Base-by-base conservation (phyloP, 64 coral and sea anemone genomes). In the Hydrozoanthus tunicans region DNA sequence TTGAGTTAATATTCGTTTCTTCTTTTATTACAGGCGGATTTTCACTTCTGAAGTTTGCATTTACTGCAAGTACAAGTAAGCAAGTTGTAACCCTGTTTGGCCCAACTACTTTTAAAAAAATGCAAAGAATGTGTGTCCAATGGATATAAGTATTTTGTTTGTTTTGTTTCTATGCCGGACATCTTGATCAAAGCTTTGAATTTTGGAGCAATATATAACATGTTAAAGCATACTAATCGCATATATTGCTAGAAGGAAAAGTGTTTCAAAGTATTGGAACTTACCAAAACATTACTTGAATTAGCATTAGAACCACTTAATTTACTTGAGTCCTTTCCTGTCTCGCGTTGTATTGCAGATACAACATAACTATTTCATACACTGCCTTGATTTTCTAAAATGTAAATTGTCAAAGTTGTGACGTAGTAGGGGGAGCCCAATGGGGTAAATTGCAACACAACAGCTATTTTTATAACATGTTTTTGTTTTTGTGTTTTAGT, bases 41-140 rank as follows among this genome's bases (percentile, higher is more conserved):
- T 43, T 43, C 32, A 43, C 32, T 43, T 43, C 32, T 43, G 32
- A 43, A 43, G 2, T 43, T 43, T 43, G 32, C 32, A 43, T 43
- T 43, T 43, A 43, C 32, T 43, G 32, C 32, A 43, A 43, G 32
- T 43, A 43, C 32, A 43, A 43, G 32, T 43, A 43, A 43, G 32
- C 32, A 43, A 43, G 32, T 78, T 27, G 53, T 78, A 27, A 78
- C 76, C 51, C 76, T 78, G n/a, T 3, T 17, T 78, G 76, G 76
- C 76, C 51, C 32, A 78, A 78, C 51, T 17, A 51, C 76, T 78
- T 78, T 78, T 66, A 66, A 67, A 67, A 67, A 67, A 67, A 67
- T 67, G 64, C 7, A 5, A 67, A 10, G 64, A 67, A 67, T 67
- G 64, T 67, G 64, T 67, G 64, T 67, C 64, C 64, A 67, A 67